phyloP scores from a whole-genome alignment of 2,888 invertebrate species.

The Callimorpha dominula region DNA sequence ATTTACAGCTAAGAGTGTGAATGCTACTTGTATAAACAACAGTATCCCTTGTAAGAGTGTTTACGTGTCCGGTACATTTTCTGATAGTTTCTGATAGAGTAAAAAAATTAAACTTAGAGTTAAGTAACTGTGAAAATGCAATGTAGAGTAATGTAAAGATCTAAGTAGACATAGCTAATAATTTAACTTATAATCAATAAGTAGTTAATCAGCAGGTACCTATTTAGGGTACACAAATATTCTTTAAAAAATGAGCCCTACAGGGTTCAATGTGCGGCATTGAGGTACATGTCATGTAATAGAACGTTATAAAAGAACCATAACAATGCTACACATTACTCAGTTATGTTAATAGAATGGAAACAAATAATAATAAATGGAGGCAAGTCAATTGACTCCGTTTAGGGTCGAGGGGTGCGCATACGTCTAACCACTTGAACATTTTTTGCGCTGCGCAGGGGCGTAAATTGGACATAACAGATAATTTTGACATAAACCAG shows the following conservation, averaged over 20 bases:
- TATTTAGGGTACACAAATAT: too few relatives aligned
- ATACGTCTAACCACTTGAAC: slow-evolving; percentile 69
- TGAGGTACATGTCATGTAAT: not conserved
- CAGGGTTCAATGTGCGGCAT: not conserved
- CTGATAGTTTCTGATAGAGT: too few relatives aligned
- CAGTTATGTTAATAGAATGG: slow-evolving; percentile 44
- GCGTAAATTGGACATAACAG: slow-evolving; percentile 80
- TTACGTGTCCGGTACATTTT: not conserved
- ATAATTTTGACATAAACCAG: slow-evolving; percentile 86
- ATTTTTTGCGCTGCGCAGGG: slow-evolving; percentile 72
- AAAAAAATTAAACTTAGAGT: too few relatives aligned
- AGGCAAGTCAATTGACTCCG: slow-evolving; percentile 81
- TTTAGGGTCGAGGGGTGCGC: slow-evolving; percentile 62
- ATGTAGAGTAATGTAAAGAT: too few relatives aligned
- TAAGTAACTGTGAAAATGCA: not conserved
- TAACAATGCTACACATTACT: slow-evolving; percentile 23
- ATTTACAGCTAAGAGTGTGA: slow-evolving; percentile 27
- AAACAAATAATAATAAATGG: slow-evolving; percentile 72
- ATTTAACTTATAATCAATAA: not conserved
- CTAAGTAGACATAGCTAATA: too few relatives aligned
- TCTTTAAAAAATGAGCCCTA: not conserved
- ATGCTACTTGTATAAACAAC: slow-evolving; percentile 18
- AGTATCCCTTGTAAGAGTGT: not conserved
- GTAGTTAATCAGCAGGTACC: not conserved
- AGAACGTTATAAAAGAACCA: slow-evolving; percentile 9